Conservation (phyloP, 1,140 invertebrate species). For the Nixonia krombeini region DNA sequence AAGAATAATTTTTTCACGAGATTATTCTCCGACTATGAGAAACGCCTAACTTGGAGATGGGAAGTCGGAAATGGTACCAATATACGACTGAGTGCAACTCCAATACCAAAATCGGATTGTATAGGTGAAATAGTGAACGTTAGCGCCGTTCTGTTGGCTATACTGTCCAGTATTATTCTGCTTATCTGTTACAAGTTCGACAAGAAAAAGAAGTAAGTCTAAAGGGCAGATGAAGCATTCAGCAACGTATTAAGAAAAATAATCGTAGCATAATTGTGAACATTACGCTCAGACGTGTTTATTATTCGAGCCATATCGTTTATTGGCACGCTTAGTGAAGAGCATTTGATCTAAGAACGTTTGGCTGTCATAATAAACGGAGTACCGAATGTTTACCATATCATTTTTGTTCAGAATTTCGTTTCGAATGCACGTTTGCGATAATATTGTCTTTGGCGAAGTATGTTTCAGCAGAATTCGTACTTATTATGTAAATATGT, state of each 20-base stretch:
- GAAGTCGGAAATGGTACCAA: conserved; percentile 43
- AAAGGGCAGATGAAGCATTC: no score
- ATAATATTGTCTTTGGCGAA: no score
- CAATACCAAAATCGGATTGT: conserved; percentile 36
- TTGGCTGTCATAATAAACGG: background rate
- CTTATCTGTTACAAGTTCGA: conserved; percentile 39
- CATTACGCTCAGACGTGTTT: background rate
- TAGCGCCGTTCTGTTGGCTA: conserved; percentile 22
- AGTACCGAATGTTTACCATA: background rate
- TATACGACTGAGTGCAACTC: conserved; percentile 29
- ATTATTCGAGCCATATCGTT: no score
- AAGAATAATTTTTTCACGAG: no score
- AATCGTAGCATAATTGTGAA: background rate
- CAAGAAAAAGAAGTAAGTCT: conserved; percentile 43
- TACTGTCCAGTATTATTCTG: conserved; percentile 24
- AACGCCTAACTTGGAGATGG: conserved; percentile 51
- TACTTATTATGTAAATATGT: no score
- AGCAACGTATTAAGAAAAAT: no score
- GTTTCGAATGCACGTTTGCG: background rate
- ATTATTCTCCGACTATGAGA: conserved; percentile 5
- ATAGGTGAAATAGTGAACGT: conserved; percentile 50
- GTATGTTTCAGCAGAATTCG: no score
- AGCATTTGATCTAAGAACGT: conserved; percentile 31
- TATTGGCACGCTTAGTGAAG: conserved; percentile 8
- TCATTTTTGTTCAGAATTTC: background rate